phyloP scores from a whole-genome alignment of 2,888 invertebrate species.

The Bombyx huttoni region DNA sequence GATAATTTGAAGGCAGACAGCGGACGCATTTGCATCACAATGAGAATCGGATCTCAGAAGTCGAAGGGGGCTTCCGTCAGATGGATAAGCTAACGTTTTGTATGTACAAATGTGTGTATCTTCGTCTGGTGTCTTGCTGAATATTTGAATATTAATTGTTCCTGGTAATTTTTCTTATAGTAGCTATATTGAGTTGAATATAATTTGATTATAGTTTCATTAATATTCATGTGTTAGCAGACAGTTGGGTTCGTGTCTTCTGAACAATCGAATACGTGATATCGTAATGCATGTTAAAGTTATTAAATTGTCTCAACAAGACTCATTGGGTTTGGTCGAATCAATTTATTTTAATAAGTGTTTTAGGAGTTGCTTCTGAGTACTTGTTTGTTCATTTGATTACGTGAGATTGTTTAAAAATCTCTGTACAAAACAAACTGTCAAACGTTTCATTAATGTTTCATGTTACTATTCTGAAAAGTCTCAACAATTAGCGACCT shows the following conservation, averaged over 20 bases:
- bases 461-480: constrained; percentile 1
- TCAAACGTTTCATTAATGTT: constrained; percentile 1
- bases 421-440: constrained; percentile 1
- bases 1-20: constrained; percentile 70
- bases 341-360: constrained; percentile 14
- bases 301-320: constrained; percentile 24
- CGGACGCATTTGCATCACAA: constrained; percentile 69
- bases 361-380: constrained; percentile 6
- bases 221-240: constrained; percentile 4
- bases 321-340: constrained; percentile 26
- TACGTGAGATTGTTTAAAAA: constrained; percentile 4
- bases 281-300: constrained; percentile 7
- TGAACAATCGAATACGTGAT: not conserved
- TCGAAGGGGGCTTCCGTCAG: constrained; percentile 50
- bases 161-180: constrained; percentile 16
- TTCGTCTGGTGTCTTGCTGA: constrained; percentile 35
- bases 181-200: constrained; percentile 8
- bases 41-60: constrained; percentile 48
- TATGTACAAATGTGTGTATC: constrained; percentile 46
- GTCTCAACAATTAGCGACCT: constrained; percentile 2
- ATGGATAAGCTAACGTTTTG: constrained; percentile 53
- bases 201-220: constrained; percentile 3
- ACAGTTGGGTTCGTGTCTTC: constrained; percentile 2
- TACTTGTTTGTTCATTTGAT: constrained; percentile 8
- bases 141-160: constrained; percentile 50